Conservation (phyloP, 2,888 invertebrate species). For the Drosophila phalerata region DNA sequence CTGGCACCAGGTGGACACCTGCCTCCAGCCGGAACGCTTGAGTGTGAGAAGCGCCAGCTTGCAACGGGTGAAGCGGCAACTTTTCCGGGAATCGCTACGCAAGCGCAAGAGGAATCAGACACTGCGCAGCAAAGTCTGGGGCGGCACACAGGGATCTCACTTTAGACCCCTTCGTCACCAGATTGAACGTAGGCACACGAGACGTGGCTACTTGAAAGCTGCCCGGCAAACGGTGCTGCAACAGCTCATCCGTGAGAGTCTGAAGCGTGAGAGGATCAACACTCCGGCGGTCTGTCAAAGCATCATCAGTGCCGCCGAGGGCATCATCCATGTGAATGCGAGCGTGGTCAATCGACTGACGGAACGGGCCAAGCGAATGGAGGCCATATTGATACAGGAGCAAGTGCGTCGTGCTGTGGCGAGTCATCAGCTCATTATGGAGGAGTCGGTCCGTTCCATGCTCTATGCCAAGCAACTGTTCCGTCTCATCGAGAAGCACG, state of each 20-base stretch:
- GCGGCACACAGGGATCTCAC: conserved; percentile 46
- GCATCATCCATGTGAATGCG: conserved; percentile 54
- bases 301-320: conserved; percentile 44
- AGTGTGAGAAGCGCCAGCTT: conserved; percentile 24
- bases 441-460: conserved; percentile 74
- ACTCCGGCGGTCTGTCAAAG: conserved; percentile 29
- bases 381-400: conserved; percentile 68
- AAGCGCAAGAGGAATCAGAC: conserved; percentile 54
- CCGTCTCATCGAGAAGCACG: conserved; percentile 63
- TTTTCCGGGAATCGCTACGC: conserved; percentile 59
- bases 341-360: conserved; percentile 44
- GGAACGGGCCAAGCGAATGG: conserved; percentile 69
- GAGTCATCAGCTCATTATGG: conserved; percentile 63
- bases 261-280: conserved; percentile 38
- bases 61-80: conserved; percentile 69
- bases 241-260: conserved; percentile 52
- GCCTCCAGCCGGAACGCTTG: conserved; percentile 52
- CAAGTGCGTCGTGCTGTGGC: conserved; percentile 60
- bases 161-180: conserved; percentile 55
- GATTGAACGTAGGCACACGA: conserved; percentile 51
- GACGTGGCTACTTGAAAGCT: conserved; percentile 57
- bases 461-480: conserved; percentile 74
- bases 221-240: conserved; percentile 44
- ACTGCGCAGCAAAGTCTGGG: conserved; percentile 35
- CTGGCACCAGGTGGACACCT: conserved; percentile 62